Conservation (phyloP, 2,113 vertebrate species). For the Orycteropus afer region DNA sequence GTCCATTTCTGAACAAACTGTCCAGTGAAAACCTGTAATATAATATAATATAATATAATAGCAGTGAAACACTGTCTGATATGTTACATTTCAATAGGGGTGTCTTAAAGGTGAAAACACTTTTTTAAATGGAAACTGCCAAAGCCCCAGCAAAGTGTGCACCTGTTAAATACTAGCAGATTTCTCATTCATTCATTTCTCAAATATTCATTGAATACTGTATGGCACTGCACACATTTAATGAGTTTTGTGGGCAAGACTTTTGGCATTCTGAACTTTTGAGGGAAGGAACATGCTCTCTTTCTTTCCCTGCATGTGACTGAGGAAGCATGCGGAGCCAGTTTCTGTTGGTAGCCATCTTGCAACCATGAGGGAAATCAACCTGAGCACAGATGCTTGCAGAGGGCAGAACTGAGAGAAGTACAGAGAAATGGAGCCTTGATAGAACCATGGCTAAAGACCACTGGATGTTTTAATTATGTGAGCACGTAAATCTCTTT, state of each 20-base stretch:
- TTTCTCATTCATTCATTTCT: not conserved
- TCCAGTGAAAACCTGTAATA: too few species aligned
- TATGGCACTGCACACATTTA: not conserved
- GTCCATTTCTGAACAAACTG: too few species aligned
- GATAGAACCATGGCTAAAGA: not conserved
- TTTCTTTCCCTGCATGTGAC: not conserved
- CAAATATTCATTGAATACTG: not conserved
- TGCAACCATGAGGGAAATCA: not conserved
- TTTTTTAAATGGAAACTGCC: not conserved
- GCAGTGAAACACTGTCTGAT: too few species aligned
- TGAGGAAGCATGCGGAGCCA: not conserved
- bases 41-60: too few species aligned
- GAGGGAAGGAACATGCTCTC: not conserved
- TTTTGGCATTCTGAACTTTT: not conserved
- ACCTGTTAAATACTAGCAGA: not conserved
- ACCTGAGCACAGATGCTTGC: not conserved
- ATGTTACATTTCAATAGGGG: too few species aligned
- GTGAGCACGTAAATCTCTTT: not conserved
- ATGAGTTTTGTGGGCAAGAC: not conserved
- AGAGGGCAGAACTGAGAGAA: conserved; percentile 21
- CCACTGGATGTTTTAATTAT: not conserved
- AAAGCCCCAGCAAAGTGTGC: not conserved
- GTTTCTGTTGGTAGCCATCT: not conserved
- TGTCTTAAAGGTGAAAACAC: not conserved
- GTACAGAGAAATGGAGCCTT: not conserved